Evolutionary conservation across 1,140 invertebrate genomes (phyloP), one percentile per base, ranked within the genome.

Genomic region (Ceratosolen solmsi): DNA sequence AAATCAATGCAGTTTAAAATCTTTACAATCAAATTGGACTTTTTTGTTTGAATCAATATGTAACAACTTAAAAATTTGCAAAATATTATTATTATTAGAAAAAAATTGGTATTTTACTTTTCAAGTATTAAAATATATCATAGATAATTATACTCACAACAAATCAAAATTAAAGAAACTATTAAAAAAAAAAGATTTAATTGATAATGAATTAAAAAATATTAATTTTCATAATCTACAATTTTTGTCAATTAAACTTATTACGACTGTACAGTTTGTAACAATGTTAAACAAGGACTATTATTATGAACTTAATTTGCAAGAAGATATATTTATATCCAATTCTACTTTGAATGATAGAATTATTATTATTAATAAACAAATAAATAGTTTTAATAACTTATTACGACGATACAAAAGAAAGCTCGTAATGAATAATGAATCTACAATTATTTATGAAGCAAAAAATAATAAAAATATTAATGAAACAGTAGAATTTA

Each of bases 141-240:
- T 58, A 20, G 25, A 78, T 63, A 9, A 73, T 27, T 46, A 51
- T 20, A 33, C 27, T 63, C 1, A 60, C 4, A 56, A 8, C 20
- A 11, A 60, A 49, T 3, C 13, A 1, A 65, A 63, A 36, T 77
- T 72, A 8, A 78, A 73, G 36, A 1, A 82, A 82, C 38, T 82
- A 11, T 41, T 73, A 5, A 27, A 17, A 38, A 51, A 73, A 15
- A 82, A 78, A 54, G 38, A 46, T 72, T 13, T 17, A 51, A 70
- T 82, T 82, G 75, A 82, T 60, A 78, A 27, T 51, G 51, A 82
- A 36, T 15, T 78, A 3, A 72, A 78, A 51, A 38, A 78, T 41
- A 49, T 72, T 49, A 17, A 60, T 63, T 49, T 17, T 36, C 9
- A 63, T 36, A 82, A 72, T 63, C 63, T 65, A 1, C 58, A 58